Evolutionary conservation across 2,888 invertebrate genomes (phyloP).

Genomic region (Caenorhabditis panamensis): DNA sequence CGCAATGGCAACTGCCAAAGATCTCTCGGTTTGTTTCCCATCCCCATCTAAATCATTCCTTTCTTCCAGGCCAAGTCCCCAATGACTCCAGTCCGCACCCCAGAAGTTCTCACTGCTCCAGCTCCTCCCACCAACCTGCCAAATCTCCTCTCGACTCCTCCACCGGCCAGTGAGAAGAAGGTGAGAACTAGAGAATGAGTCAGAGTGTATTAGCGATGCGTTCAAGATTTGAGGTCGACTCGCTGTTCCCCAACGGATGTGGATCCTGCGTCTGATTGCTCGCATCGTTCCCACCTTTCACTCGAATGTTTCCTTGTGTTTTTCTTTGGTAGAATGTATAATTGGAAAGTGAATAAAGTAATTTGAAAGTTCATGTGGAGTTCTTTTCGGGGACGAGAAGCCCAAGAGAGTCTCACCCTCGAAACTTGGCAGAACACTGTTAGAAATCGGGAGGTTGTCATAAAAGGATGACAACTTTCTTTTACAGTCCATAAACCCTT

Average conservation of each 20-base stretch:
- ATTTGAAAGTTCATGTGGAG: too few species aligned
- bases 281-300: neutral
- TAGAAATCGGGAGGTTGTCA: too few species aligned
- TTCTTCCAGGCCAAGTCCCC: too few species aligned
- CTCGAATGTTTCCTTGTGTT: slow-evolving; percentile 18
- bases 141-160: slow-evolving; percentile 21
- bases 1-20: slow-evolving; percentile 31
- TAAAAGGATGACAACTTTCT: too few species aligned
- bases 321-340: too few species aligned
- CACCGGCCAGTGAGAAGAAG: slow-evolving; percentile 36
- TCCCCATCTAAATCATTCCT: neutral
- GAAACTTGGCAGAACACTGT: too few species aligned
- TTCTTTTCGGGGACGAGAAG: too few species aligned
- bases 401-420: too few species aligned
- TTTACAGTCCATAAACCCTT: too few species aligned
- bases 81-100: slow-evolving; percentile 27
- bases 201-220: neutral
- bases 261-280: slow-evolving; percentile 21
- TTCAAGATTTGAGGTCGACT: slow-evolving; percentile 40
- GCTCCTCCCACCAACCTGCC: slow-evolving; percentile 17
- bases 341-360: too few species aligned
- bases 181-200: slow-evolving; percentile 7
- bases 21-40: neutral
- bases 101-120: slow-evolving; percentile 16
- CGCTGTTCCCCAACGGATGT: too few species aligned